These are phyloP conservation scores for Synergus japonicus DNA, from an alignment of 2,888 invertebrate genomes.

Conservation along the genomic window DNA sequence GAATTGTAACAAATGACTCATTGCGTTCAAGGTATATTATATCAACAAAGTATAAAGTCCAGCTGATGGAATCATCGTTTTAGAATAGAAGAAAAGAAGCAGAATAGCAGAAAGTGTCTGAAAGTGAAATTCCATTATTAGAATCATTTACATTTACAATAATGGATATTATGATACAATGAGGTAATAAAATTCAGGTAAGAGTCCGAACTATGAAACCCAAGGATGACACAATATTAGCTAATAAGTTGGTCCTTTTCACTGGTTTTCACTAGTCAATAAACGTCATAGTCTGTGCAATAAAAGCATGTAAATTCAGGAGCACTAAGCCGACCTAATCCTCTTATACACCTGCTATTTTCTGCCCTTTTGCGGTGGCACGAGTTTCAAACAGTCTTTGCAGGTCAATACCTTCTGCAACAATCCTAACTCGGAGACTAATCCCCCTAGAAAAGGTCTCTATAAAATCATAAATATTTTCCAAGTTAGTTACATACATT, in stretches of 20 bases:
- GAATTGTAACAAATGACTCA: conserved; percentile 30
- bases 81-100: neutral
- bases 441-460: neutral
- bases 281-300: neutral
- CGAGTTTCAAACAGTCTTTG: conserved; percentile 10
- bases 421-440: neutral
- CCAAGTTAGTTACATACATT: neutral
- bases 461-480: neutral
- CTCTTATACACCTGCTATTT: conserved; percentile 38
- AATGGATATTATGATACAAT: too few relatives aligned
- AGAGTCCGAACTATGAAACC: neutral
- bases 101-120: neutral
- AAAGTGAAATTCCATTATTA: neutral
- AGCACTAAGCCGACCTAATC: conserved; percentile 30
- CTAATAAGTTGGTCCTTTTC: neutral
- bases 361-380: neutral
- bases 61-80: neutral
- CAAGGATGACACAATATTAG: neutral
- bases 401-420: conserved; percentile 18
- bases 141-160: too few relatives aligned
- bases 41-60: neutral
- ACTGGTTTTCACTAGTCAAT: neutral
- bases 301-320: conserved; percentile 31
- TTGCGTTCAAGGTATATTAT: neutral
- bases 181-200: neutral